Conservation (phyloP, 2,888 invertebrate species). For the Lasioglossum leucozonium region DNA sequence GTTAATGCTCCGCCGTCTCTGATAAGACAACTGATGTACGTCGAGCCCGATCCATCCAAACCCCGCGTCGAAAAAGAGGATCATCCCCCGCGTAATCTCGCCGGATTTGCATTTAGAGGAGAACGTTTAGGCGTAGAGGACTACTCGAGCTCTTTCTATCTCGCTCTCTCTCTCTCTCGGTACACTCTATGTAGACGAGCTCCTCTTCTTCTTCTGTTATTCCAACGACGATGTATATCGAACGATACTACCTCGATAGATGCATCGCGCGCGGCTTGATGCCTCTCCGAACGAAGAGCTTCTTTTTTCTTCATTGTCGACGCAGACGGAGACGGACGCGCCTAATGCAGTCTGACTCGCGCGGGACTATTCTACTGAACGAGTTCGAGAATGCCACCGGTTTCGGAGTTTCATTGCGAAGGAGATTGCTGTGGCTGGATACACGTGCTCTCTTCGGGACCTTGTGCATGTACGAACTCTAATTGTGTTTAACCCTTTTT, state of each 20-base stretch:
- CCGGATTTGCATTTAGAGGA: constrained; percentile 78
- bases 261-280: constrained; percentile 25
- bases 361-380: not conserved
- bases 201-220: constrained; percentile 31
- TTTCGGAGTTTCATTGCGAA: not conserved
- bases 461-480: too few species aligned
- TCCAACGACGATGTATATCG: not conserved
- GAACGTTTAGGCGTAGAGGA: constrained; percentile 67
- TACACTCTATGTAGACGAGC: not conserved
- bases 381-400: not conserved
- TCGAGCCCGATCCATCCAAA: constrained; percentile 46
- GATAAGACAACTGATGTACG: constrained; percentile 73
- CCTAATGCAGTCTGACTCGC: not conserved
- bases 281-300: not conserved
- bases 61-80: constrained; percentile 57
- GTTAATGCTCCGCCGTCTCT: constrained; percentile 69
- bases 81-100: constrained; percentile 66
- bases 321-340: not conserved
- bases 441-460: too few species aligned
- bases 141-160: not conserved
- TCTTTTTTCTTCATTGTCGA: constrained; percentile 15
- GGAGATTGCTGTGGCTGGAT: not conserved
- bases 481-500: not conserved
- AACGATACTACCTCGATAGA: constrained; percentile 19
- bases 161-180: constrained; percentile 26